A percentile compares a stretch with the other conserved stretches of the same genome.
Conservation (phyloP, 2,113 vertebrate species). For the Eonycteris spelaea region DNA sequence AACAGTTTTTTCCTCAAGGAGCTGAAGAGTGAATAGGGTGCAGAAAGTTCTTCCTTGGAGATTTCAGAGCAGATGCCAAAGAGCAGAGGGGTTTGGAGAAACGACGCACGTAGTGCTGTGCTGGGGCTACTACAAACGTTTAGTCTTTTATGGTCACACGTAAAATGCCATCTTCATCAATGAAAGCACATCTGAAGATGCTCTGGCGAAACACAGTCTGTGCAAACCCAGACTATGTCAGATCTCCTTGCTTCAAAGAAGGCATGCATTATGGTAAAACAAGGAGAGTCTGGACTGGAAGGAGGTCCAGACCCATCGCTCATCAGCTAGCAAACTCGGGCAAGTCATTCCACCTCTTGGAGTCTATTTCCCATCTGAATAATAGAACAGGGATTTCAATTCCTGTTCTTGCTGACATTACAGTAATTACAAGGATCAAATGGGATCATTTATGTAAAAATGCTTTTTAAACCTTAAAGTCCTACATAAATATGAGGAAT, state of each 20-base stretch:
- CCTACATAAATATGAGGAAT: conserved; percentile 25
- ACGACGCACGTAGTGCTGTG: background rate
- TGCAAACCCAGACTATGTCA: background rate
- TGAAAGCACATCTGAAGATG: background rate
- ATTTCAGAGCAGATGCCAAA: background rate
- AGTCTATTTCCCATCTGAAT: background rate
- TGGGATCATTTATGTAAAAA: background rate
- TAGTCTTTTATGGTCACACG: background rate
- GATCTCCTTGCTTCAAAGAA: background rate
- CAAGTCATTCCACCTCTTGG: background rate
- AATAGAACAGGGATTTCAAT: background rate
- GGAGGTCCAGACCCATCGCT: rapidly evolving
- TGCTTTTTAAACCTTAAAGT: conserved; percentile 44
- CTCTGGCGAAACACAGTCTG: background rate
- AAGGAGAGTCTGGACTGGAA: background rate
- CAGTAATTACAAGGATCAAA: conserved; percentile 46
- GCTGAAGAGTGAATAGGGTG: background rate
- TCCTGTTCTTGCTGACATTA: background rate
- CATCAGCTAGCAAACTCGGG: background rate
- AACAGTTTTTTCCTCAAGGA: background rate
- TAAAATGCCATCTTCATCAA: background rate
- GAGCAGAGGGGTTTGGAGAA: background rate
- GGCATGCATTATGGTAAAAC: rapidly evolving
- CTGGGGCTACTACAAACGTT: background rate
- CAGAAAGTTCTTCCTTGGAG: background rate